Percentiles rank a stretch among this genome's conserved stretches.
Conservation (phyloP, 2,113 vertebrate genomes). For the Phrynosoma blainvillii region DNA sequence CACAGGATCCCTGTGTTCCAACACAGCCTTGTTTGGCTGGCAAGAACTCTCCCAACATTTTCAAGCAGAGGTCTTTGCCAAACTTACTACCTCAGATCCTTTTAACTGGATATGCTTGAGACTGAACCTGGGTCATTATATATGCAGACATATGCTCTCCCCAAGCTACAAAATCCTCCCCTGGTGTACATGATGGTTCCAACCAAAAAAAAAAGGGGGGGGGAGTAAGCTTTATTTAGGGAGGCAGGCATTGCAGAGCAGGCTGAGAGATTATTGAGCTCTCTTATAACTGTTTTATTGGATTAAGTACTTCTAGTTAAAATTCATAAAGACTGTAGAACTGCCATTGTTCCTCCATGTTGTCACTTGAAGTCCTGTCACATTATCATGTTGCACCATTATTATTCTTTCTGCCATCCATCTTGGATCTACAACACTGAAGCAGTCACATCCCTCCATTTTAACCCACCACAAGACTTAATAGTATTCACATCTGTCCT, state of each 20-base stretch:
- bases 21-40: not conserved
- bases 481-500: not conserved
- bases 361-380: not conserved
- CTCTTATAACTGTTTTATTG: not conserved
- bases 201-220: not conserved
- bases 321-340: not conserved
- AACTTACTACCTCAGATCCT: not conserved
- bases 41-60: not conserved
- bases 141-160: not conserved
- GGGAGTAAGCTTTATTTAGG: not conserved
- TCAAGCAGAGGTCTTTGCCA: not conserved
- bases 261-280: not conserved
- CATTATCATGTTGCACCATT: not conserved
- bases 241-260: not conserved
- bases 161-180: not conserved
- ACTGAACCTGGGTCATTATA: not conserved
- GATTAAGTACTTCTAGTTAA: not conserved
- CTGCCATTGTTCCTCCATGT: not conserved
- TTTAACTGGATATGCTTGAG: not conserved
- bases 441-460: not conserved
- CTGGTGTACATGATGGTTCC: not conserved
- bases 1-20: not conserved
- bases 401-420: not conserved
- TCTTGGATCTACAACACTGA: rapidly evolving
- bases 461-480: not conserved